These are phyloP conservation scores for Gavialis gangeticus DNA, from an alignment of 2,113 vertebrate genomes.

Conservation along the genomic window DNA sequence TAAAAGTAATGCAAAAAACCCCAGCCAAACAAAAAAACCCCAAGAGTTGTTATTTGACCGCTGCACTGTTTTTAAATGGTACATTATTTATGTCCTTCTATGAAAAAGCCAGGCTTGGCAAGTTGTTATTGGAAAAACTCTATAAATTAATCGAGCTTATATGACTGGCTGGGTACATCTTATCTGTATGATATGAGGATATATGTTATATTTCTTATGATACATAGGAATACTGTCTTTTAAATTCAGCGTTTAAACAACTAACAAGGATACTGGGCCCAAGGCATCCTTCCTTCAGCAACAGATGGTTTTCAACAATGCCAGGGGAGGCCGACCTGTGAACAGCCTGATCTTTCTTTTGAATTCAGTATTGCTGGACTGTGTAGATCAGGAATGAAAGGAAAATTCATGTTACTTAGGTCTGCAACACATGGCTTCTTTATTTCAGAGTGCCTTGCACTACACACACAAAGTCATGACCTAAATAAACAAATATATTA, in stretches of 20 bases:
- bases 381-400: rapidly evolving
- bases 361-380: rapidly evolving
- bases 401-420: rapidly evolving
- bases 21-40: too few relatives aligned
- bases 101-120: rapidly evolving
- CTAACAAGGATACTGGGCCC: rapidly evolving
- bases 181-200: background rate
- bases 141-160: rapidly evolving
- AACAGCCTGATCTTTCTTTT: background rate
- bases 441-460: rapidly evolving
- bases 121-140: background rate
- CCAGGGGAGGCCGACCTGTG: rapidly evolving
- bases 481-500: rapidly evolving
- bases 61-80: rapidly evolving
- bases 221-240: background rate
- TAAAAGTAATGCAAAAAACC: background rate
- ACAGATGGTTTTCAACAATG: background rate
- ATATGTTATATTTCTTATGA: too few relatives aligned
- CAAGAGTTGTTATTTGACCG: rapidly evolving
- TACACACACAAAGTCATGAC: background rate
- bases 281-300: rapidly evolving
- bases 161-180: background rate
- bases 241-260: background rate
- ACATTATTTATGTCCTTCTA: rapidly evolving
- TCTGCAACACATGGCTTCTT: rapidly evolving